These are phyloP conservation scores for Burhinus oedicnemus DNA, from an alignment of 2,113 vertebrate genomes.

Conservation along the genomic window DNA sequence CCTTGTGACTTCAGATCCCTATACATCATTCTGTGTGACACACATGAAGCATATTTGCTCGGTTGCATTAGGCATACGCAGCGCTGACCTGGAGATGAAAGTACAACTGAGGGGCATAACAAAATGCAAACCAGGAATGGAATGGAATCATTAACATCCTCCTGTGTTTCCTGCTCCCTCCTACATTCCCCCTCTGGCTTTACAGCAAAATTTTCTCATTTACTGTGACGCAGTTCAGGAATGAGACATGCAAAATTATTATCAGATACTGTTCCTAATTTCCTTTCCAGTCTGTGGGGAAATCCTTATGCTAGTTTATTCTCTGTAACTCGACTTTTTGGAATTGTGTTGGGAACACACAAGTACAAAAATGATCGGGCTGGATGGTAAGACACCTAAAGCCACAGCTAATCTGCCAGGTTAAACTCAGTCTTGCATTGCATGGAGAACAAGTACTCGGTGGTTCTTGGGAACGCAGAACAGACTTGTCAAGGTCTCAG, in stretches of 20 bases:
- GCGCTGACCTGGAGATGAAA: not conserved
- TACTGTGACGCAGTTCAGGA: not conserved
- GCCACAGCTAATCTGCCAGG: not conserved
- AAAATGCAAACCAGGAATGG: not conserved
- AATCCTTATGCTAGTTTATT: not conserved
- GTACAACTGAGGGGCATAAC: not conserved
- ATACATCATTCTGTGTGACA: not conserved
- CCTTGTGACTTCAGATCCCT: not conserved
- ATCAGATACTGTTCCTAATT: not conserved
- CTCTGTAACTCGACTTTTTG: not conserved
- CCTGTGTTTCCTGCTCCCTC: not conserved
- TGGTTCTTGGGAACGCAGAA: not conserved
- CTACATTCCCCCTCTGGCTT: not conserved
- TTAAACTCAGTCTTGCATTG: not conserved
- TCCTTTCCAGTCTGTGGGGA: not conserved
- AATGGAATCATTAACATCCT: not conserved
- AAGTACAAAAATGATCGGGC: not conserved
- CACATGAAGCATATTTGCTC: not conserved
- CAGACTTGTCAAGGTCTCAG: not conserved
- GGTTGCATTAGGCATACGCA: not conserved
- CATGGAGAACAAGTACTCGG: not conserved
- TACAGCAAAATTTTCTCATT: not conserved
- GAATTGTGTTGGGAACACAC: fast-evolving
- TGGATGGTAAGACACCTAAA: not conserved
- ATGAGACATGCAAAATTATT: not conserved